These are phyloP conservation scores for Pitta sordida DNA, from an alignment of 2,113 vertebrate species.

Conservation along the genomic window DNA sequence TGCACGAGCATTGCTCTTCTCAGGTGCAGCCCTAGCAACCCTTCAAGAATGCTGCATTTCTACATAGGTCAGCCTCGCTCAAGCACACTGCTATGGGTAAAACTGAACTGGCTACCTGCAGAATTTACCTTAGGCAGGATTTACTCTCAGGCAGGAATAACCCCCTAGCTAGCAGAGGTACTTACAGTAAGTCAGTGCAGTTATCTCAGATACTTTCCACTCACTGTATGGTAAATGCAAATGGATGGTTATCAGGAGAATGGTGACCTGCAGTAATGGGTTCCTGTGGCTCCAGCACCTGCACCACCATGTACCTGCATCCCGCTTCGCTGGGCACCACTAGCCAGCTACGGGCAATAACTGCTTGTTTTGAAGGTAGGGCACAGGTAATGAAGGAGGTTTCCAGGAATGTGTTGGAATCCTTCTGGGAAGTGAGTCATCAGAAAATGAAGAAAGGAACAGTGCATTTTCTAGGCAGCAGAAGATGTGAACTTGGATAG, in stretches of 20 bases:
- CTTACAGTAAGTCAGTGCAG: not conserved
- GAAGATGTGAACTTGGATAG: not conserved
- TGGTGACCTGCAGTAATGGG: not conserved
- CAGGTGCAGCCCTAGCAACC: not conserved
- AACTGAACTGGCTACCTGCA: not conserved
- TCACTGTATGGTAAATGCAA: not conserved
- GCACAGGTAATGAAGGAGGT: not conserved
- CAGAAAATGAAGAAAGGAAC: not conserved
- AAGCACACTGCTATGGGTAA: not conserved
- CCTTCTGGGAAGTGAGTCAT: not conserved
- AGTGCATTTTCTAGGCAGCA: not conserved
- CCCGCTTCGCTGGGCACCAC: not conserved
- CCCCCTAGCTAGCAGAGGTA: not conserved
- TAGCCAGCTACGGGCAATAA: not conserved
- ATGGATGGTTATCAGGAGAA: not conserved
- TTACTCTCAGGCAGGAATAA: not conserved
- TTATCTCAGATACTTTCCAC: not conserved
- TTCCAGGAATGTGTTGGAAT: not conserved
- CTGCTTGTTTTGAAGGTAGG: not conserved
- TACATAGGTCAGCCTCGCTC: not conserved
- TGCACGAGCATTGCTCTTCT: not conserved
- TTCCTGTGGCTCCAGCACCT: not conserved
- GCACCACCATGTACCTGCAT: not conserved
- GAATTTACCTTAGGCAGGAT: not conserved
- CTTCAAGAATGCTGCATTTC: not conserved